Evolutionary conservation across 2,797 vertebrate species (phyloP).

Genomic region (Poliocrania exsul): DNA sequence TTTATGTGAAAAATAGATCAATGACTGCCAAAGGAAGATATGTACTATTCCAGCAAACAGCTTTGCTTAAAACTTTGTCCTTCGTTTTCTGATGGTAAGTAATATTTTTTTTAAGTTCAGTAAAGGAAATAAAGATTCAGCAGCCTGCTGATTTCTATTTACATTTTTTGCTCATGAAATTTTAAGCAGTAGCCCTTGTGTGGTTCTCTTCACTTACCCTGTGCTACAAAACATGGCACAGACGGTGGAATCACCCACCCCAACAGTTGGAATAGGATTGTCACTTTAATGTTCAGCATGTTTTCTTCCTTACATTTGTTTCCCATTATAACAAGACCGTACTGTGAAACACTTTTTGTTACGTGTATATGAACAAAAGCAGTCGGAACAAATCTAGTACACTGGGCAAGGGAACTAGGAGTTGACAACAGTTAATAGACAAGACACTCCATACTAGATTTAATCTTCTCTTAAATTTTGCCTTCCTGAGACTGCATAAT

Average conservation of each 20-base stretch:
- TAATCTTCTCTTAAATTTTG: constrained; percentile 1
- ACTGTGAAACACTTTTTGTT: constrained; percentile 56
- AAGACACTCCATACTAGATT: background rate
- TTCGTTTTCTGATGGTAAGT: background rate
- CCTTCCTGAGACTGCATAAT: background rate
- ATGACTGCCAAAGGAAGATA: background rate
- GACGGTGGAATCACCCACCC: background rate
- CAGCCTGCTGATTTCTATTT: constrained; percentile 26
- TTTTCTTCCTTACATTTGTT: constrained; percentile 48
- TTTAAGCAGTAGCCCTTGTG: constrained; percentile 37
- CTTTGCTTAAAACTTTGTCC: background rate
- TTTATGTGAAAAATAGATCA: constrained; percentile 5
- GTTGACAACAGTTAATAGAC: constrained; percentile 32
- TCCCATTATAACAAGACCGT: constrained; percentile 39
- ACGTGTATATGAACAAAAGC: constrained; percentile 58
- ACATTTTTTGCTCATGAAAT: constrained; percentile 18
- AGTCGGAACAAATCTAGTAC: constrained; percentile 58
- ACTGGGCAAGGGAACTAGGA: constrained; percentile 19
- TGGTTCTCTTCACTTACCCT: background rate
- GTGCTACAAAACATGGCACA: background rate
- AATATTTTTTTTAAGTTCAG: background rate
- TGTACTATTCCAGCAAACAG: background rate
- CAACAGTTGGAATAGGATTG: constrained; percentile 22
- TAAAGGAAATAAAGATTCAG: constrained; percentile 20
- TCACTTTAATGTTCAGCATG: constrained; percentile 47